phyloP scores from a whole-genome alignment of 1,140 invertebrate species.

The Micrasema longulum region DNA sequence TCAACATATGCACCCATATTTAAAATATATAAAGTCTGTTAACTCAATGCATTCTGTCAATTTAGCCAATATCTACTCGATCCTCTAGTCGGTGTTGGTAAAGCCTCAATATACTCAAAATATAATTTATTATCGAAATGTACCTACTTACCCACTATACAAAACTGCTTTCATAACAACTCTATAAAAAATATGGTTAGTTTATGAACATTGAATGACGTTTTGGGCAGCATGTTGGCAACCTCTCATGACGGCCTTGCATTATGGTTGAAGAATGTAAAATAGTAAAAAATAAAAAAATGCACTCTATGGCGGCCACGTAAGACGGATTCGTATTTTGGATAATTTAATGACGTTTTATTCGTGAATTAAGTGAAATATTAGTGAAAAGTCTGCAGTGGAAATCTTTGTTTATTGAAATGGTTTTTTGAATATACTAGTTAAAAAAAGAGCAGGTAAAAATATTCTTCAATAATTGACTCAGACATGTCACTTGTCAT shows the following conservation, averaged over 20 bases:
- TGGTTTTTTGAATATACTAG: slow-evolving; percentile 29
- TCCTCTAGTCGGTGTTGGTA: too few species aligned
- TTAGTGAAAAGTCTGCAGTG: slow-evolving; percentile 18
- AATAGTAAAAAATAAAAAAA: slow-evolving; percentile 15
- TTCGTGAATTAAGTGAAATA: slow-evolving; percentile 28
- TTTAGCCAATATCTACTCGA: too few species aligned
- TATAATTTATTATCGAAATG: too few species aligned
- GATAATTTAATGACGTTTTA: slow-evolving; percentile 32
- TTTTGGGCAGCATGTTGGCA: slow-evolving; percentile 26
- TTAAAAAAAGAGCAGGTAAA: slow-evolving; percentile 13
- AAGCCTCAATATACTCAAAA: too few species aligned
- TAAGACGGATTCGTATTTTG: slow-evolving; percentile 38
- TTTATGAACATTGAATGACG: slow-evolving; percentile 3
- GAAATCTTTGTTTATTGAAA: slow-evolving; percentile 12
- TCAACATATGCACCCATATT: too few species aligned
- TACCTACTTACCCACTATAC: too few species aligned
- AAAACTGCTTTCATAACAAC: too few species aligned
- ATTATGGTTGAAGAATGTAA: slow-evolving; percentile 33
- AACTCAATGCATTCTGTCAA: too few species aligned
- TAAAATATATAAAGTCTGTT: too few species aligned
- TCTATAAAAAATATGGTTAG: too few species aligned
- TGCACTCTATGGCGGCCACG: slow-evolving; percentile 38
- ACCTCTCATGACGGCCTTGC: slow-evolving; percentile 19
- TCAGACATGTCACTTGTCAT: slow-evolving; percentile 41
- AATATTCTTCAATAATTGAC: slow-evolving; percentile 22